Base-by-base conservation (phyloP, 2,888 invertebrate species). In the Prosapia bicincta region DNA sequence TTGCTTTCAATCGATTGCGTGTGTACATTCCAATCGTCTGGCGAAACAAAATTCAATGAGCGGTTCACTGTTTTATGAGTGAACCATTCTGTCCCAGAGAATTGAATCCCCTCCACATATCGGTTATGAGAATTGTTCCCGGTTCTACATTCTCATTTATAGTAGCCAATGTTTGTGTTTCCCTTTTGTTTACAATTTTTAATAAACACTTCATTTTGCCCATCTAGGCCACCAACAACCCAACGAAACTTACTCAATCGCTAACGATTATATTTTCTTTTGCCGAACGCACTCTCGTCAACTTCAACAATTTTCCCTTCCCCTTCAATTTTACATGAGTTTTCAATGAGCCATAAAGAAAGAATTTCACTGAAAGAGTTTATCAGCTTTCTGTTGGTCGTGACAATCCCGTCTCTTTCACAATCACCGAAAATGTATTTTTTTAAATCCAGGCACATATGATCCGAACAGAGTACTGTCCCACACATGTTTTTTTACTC, bases 181-280 rank as follows among this genome's bases (percentile, higher is more conserved):
- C n/a, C n/a, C n/a, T n/a, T n/a, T n/a, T n/a, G n/a, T n/a, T n/a
- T n/a, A n/a, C n/a, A n/a, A n/a, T n/a, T n/a, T n/a, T n/a, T n/a
- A n/a, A n/a, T n/a, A n/a, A n/a, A n/a, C n/a, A n/a, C n/a, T n/a
- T n/a, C n/a, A n/a, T n/a, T n/a, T n/a, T n/a, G n/a, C n/a, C n/a
- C n/a, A n/a, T n/a, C n/a, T n/a, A n/a, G n/a, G n/a, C 28, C 68
- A 67, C 68, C 68, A 67, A 67, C 68, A 5, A 67, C 68, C 68
- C 68, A 67, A 20, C 68, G n/a, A 20, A 25, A 5, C 68, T 67
- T 67, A 67, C 23, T 67, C 23, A 67, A 7, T 9, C 68, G 68
- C n/a, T 24, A 3, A 5, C 68, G 24, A 67, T 67, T 67, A 15
- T 67, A 67, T 67, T 67, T 67, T 24, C 68, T 20, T 23, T 25